Base-by-base conservation (phyloP, 2,113 vertebrate genomes). In the Pogona vitticeps region DNA sequence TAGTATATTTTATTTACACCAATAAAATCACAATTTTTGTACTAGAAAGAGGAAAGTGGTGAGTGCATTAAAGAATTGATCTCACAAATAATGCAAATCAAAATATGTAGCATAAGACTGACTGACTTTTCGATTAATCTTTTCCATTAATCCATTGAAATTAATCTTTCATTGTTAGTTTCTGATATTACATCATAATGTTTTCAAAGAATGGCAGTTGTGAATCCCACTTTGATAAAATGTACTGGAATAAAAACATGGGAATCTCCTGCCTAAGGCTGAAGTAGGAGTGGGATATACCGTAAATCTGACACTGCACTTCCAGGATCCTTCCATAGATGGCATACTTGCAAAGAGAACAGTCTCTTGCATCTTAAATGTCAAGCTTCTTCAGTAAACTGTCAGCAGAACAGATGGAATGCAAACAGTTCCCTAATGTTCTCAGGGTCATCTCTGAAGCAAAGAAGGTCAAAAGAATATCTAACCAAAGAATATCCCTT, bases 321-420 rank as follows among this genome's bases (percentile, higher is more conserved):
- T 80, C 85, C 71, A 81, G 70, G 75, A 75, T 86, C 73, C 40
- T 86, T 81, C 85, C 58, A 81, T 86, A 86, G 85, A 86, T 86
- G 85, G 85, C 85, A 86, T 56, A 76, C 78, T 86, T 81, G 40
- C 78, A 86, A 75, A 86, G 78, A 75, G 38, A 81, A 86, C 15
- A 75, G 31, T 52, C n/a, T 38, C 33, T 58, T 17, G 23, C 71
- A 42, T 52, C 56, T 75, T 81, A 65, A 31, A 81, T 75, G 46
- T 79, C 65, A 63, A 67, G 28, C 33, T 65, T 86, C 84, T 86
- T 79, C 4, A 38, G 46, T 81, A 73, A 75, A 63, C 26, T 81
- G 58, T 81, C 59, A 81, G 15, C 38, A 86, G 78, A 65, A 81
- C 79, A 81, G 78, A 86, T 86, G 79, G 71, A 70, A 56, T 76